Evolutionary conservation across 2,113 vertebrate species (phyloP).

Genomic region (Montifringilla adamsi): DNA sequence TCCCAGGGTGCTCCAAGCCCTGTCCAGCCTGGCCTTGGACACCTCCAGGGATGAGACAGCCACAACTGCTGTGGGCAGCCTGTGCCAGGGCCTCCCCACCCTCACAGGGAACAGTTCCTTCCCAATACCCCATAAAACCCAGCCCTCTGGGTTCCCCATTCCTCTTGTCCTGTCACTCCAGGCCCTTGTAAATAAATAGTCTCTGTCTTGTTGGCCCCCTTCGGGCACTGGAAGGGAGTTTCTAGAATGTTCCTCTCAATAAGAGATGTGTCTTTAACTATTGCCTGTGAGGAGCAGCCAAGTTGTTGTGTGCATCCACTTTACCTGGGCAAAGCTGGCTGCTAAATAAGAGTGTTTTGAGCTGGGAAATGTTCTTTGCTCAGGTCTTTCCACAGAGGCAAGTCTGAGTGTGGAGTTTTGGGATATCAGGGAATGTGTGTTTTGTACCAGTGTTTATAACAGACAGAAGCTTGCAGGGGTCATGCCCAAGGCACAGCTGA

Average conservation of each 20-base stretch:
- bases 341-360: not conserved
- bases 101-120: not conserved
- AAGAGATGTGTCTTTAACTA: not conserved
- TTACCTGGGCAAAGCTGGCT: not conserved
- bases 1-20: not conserved
- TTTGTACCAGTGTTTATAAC: not conserved
- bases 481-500: not conserved
- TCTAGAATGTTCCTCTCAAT: not conserved
- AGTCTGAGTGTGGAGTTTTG: not conserved
- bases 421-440: not conserved
- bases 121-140: not conserved
- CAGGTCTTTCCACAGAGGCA: not conserved
- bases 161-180: not conserved
- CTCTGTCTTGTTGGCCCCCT: not conserved
- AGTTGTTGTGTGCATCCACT: not conserved
- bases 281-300: not conserved
- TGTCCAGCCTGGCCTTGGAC: not conserved
- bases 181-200: not conserved
- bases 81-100: not conserved
- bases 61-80: rapidly evolving
- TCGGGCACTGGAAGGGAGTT: not conserved
- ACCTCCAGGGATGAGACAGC: not conserved
- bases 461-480: not conserved
- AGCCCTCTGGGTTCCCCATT: not conserved
- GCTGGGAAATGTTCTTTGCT: not conserved